Evolutionary conservation across 1,140 invertebrate genomes (phyloP).

Genomic region (Diorhabda elongata): DNA sequence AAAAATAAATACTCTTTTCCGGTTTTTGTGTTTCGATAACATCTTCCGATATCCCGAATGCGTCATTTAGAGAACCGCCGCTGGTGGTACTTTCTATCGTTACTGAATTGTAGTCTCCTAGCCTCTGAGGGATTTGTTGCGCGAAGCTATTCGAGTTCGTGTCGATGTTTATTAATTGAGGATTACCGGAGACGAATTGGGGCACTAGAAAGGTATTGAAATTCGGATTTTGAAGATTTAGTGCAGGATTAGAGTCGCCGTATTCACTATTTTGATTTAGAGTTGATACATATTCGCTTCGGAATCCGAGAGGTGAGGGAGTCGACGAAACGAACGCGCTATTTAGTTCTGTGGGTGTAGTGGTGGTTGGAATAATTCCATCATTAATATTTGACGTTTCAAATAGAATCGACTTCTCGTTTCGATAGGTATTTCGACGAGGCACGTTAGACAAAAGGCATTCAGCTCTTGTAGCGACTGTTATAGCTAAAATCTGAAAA

Average conservation of each 20-base stretch:
- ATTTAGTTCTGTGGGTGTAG: background rate
- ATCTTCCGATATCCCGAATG: conserved; percentile 3
- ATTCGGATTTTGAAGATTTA: background rate
- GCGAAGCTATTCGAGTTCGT: no score
- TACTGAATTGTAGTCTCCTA: background rate
- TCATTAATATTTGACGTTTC: background rate
- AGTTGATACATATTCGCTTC: background rate
- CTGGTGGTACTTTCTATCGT: background rate
- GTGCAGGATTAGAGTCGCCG: background rate
- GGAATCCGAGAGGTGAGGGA: background rate
- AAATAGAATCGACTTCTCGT: no score
- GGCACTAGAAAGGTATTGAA: background rate
- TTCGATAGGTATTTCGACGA: no score
- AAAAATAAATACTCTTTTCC: conserved; percentile 77
- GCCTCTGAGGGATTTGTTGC: no score
- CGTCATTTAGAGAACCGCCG: conserved; percentile 9
- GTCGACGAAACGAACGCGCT: background rate
- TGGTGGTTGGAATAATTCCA: conserved; percentile 1
- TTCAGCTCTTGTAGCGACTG: no score
- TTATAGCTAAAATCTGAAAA: no score
- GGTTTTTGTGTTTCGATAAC: background rate
- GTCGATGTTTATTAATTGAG: no score
- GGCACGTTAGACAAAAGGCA: no score
- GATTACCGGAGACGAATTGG: no score
- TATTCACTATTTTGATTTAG: background rate